Base-by-base conservation (phyloP, 1,140 invertebrate species). In the Protaetia brevitarsis region DNA sequence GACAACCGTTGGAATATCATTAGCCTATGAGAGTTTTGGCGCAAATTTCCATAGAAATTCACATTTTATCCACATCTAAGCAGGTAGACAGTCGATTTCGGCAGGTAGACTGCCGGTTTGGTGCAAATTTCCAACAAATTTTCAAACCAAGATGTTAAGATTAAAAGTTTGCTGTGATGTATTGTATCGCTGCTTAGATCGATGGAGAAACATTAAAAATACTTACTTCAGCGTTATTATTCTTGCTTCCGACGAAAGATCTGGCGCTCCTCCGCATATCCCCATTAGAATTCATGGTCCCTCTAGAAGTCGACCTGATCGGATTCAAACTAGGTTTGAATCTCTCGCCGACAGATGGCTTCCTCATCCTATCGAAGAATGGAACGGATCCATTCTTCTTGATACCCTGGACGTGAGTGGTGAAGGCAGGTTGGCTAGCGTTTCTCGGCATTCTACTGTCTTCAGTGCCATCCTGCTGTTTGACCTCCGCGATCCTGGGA, bases 381-480 rank as follows among this genome's bases (percentile, higher is more conserved):
- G 93, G 93, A 51, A 94, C 92, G 2, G 91, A 93, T 19, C 90
- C 90, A 75, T 93, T 94, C 78, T 94, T 94, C 56, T 91, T 91
- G 71, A 94, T 81, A 36, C 89, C 73, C 69, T 88, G 88, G 11
- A 89, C 87, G 65, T 91, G 88, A 13, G 88, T 87, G n/a, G 87
- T 89, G 75, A 93, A 93, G 1, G 91, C 90, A 0, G 92, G 91
- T 66, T 93, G 92, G 2, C 89, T 92, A 56, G 90, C 90, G 79
- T 93, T 94, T 28, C 91, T 83, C 1, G 89, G 89, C 70, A 94
- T 86, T 36, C 82, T 76, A 64, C 79, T 74, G 36, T 70, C 80
- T 29, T 79, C 79, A 10, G 75, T 72, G n/a, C 59, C 31, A 21
- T 66, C 64, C 63, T 73, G 66, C 64, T 72, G 60, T 77, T 81